Evolutionary conservation across 92 coral and sea anemone species (phyloP).

Genomic region (Palythoa grandiflora): DNA sequence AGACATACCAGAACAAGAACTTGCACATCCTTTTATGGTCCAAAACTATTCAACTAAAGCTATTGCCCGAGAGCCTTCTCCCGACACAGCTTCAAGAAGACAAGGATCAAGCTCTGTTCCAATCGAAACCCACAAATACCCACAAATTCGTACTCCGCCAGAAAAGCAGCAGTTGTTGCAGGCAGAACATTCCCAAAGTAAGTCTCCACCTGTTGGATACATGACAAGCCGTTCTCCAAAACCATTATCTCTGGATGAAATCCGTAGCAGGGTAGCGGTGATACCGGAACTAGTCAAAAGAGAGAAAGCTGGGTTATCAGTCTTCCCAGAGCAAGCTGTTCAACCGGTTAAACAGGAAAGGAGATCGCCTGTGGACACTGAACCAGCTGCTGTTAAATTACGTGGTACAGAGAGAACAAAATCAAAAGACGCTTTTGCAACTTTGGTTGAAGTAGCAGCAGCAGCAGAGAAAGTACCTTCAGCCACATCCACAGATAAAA

Average conservation of each 20-base stretch:
- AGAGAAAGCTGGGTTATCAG: constrained; percentile 41
- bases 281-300: constrained; percentile 71
- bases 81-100: constrained; percentile 67
- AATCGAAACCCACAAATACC: constrained; percentile 55
- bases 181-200: constrained; percentile 59
- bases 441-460: constrained; percentile 84
- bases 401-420: constrained; percentile 42
- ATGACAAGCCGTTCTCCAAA: constrained; percentile 65
- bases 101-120: constrained; percentile 61
- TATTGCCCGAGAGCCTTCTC: constrained; percentile 55
- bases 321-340: constrained; percentile 64
- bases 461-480: constrained; percentile 73
- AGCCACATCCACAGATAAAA: background rate
- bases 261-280: constrained; percentile 81
- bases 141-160: constrained; percentile 47
- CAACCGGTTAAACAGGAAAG: constrained; percentile 10
- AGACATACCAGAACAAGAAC: constrained; percentile 84
- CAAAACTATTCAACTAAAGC: constrained; percentile 60
- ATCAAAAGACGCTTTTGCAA: constrained; percentile 67
- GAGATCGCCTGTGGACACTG: constrained; percentile 13
- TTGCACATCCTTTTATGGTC: constrained; percentile 78
- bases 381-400: constrained; percentile 1
- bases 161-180: constrained; percentile 36
- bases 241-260: constrained; percentile 75
- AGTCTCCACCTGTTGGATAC: constrained; percentile 70